Conservation (phyloP, 2,888 invertebrate species). For the Orthosia incerta region DNA sequence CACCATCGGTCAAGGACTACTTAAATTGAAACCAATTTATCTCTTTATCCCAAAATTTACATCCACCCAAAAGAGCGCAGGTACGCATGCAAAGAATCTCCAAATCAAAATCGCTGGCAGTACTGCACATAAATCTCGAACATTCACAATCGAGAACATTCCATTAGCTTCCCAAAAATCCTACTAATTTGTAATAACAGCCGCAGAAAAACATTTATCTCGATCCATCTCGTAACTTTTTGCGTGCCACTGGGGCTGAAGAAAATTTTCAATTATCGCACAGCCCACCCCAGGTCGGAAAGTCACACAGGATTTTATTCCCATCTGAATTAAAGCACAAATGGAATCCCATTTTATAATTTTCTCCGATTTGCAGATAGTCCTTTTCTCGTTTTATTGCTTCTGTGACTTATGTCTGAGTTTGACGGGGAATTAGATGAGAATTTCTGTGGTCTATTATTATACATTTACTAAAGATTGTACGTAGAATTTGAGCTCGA, state of each 20-base stretch:
- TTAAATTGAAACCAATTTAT: slow-evolving; percentile 27
- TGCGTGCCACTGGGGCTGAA: slow-evolving; percentile 72
- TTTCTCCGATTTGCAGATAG: slow-evolving; percentile 75
- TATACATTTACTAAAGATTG: slow-evolving; percentile 2
- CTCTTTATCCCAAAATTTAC: slow-evolving; percentile 18
- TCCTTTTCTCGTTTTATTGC: slow-evolving; percentile 61
- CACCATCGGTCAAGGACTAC: not conserved
- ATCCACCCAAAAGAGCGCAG: slow-evolving; percentile 21
- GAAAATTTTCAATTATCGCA: slow-evolving; percentile 83
- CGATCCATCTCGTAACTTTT: slow-evolving; percentile 69
- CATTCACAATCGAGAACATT: slow-evolving; percentile 53
- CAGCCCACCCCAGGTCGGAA: slow-evolving; percentile 68
- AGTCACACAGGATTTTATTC: slow-evolving; percentile 77
- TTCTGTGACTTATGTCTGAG: slow-evolving; percentile 54
- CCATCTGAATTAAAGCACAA: slow-evolving; percentile 80
- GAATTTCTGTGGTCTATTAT: slow-evolving; percentile 21
- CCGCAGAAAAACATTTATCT: slow-evolving; percentile 71
- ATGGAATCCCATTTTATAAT: slow-evolving; percentile 83
- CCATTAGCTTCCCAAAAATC: slow-evolving; percentile 56
- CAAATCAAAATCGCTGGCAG: slow-evolving; percentile 52
- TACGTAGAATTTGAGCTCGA: not conserved
- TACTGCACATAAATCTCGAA: slow-evolving; percentile 54
- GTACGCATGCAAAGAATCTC: slow-evolving; percentile 39
- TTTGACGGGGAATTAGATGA: slow-evolving; percentile 47
- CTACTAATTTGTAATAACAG: slow-evolving; percentile 68